A percentile compares a stretch with the other conserved stretches of the same genome.
Evolutionary conservation across 1,140 invertebrate species (phyloP).

Genomic region (Limonius californicus): DNA sequence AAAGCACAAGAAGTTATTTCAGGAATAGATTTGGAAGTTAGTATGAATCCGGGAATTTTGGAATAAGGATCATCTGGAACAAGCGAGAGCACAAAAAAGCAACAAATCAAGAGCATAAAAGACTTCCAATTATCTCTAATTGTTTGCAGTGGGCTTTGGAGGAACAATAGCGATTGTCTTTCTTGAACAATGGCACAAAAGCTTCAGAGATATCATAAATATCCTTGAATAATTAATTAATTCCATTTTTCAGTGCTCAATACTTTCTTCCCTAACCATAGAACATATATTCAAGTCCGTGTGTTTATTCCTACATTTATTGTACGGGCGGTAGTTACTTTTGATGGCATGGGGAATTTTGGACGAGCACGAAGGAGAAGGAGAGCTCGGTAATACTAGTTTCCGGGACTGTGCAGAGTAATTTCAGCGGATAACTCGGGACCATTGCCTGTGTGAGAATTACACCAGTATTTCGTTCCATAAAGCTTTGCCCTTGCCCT

Average conservation of each 20-base stretch:
- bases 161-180: conserved; percentile 36
- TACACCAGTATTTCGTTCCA: conserved; percentile 32
- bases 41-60: too few species aligned
- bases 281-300: conserved; percentile 28
- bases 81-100: neutral
- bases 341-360: conserved; percentile 25
- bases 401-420: conserved; percentile 34
- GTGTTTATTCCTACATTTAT: conserved; percentile 34
- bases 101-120: conserved; percentile 27
- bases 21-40: too few species aligned
- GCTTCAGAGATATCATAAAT: conserved; percentile 26
- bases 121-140: conserved; percentile 36
- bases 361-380: conserved; percentile 22
- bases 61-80: neutral
- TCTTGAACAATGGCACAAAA: conserved; percentile 28
- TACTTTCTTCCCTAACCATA: conserved; percentile 32
- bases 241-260: conserved; percentile 35
- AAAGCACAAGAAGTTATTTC: neutral
- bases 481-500: conserved; percentile 14
- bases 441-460: conserved; percentile 38
- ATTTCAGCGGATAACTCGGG: conserved; percentile 37
- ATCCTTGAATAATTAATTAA: conserved; percentile 40
- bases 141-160: conserved; percentile 35
- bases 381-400: conserved; percentile 34
- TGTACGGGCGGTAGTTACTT: conserved; percentile 32